Conservation (phyloP, 2,113 vertebrate genomes). For the Telmatochromis sp. region DNA sequence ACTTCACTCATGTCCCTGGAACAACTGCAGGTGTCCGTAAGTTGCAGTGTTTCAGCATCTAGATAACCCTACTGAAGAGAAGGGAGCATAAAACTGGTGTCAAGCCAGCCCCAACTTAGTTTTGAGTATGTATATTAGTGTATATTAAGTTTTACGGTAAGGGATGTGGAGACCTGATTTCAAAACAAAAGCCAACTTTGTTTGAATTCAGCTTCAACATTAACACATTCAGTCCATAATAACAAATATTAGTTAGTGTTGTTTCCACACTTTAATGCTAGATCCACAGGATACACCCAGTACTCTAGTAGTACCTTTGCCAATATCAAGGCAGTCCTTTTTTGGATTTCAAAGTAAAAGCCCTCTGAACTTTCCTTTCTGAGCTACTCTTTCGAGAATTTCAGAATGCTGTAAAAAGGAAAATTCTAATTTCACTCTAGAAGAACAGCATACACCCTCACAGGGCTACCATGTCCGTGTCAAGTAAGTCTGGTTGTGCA, state of each 20-base stretch:
- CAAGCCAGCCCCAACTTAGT: not conserved
- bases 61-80: not conserved
- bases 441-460: not conserved
- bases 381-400: not conserved
- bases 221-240: not conserved
- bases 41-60: not conserved
- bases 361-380: not conserved
- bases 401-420: not conserved
- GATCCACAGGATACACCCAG: not conserved
- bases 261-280: not conserved
- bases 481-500: not conserved
- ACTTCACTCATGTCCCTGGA: not conserved
- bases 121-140: not conserved
- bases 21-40: not conserved
- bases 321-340: not conserved
- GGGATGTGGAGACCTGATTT: not conserved
- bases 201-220: not conserved
- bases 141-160: not conserved
- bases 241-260: not conserved
- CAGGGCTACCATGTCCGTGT: not conserved
- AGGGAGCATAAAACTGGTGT: not conserved
- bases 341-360: not conserved
- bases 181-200: not conserved
- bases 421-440: not conserved
- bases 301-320: not conserved